A percentile compares a stretch with the other conserved stretches of the same genome.
Conservation (phyloP, 1,140 invertebrate genomes). For the Druon quercuslanigerum region DNA sequence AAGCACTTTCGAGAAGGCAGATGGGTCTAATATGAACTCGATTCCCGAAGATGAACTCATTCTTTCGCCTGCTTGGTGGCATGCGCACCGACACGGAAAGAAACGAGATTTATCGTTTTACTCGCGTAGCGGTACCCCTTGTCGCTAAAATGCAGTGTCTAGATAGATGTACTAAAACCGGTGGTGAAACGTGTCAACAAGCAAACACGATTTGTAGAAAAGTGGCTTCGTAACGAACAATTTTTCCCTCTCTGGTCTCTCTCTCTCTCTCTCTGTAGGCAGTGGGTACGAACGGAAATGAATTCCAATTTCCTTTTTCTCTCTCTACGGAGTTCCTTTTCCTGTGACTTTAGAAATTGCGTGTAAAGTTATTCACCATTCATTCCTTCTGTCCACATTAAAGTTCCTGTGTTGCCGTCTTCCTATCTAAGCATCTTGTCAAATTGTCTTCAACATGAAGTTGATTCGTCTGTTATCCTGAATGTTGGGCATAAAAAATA, state of each 20-base stretch:
- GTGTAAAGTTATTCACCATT: no score
- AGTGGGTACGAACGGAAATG: not conserved
- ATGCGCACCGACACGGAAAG: conserved; percentile 64
- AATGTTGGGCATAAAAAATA: no score
- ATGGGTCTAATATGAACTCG: conserved; percentile 74
- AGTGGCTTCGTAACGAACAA: conserved; percentile 24
- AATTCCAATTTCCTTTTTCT: not conserved
- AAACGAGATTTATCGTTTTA: conserved; percentile 69
- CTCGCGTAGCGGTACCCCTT: conserved; percentile 42
- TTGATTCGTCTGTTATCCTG: no score
- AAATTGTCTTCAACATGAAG: no score
- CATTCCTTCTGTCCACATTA: no score
- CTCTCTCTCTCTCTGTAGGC: not conserved
- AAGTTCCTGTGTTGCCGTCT: no score
- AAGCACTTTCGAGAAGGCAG: conserved; percentile 68
- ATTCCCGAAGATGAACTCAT: conserved; percentile 72
- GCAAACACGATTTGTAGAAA: conserved; percentile 31
- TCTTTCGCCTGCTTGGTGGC: conserved; percentile 53
- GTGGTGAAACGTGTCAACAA: conserved; percentile 29
- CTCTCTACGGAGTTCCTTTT: not conserved
- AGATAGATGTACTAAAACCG: conserved; percentile 14
- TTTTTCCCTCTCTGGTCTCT: not conserved
- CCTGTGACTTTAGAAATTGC: not conserved
- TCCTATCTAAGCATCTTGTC: no score
- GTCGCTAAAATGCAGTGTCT: conserved; percentile 32